Evolutionary conservation across 1,140 invertebrate species (phyloP).

Genomic region (Acyrthosiphon pisum): DNA sequence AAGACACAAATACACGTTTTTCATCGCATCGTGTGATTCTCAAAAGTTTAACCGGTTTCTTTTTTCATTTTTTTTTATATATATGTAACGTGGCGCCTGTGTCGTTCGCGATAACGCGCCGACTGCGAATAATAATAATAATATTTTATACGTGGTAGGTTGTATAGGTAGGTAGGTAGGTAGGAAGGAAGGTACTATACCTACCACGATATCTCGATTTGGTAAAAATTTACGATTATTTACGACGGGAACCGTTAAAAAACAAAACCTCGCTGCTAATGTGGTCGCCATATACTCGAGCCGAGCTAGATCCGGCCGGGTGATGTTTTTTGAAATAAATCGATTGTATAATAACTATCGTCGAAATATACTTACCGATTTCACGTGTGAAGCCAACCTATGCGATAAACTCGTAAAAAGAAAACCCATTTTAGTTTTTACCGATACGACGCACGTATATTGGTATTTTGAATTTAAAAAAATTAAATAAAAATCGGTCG

Average conservation of each 20-base stretch:
- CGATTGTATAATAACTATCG: neutral
- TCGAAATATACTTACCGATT: neutral
- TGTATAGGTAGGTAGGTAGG: neutral
- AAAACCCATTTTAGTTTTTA: neutral
- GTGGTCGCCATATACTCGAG: too few species aligned
- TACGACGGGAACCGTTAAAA: neutral
- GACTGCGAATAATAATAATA: neutral
- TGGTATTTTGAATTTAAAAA: neutral
- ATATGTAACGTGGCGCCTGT: neutral
- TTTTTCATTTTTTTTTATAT: neutral
- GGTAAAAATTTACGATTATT: neutral
- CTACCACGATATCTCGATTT: too few species aligned
- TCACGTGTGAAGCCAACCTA: neutral
- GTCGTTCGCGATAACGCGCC: neutral
- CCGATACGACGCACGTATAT: neutral
- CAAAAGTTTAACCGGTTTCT: conserved; percentile 16
- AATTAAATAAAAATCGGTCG: neutral
- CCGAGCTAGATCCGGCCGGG: neutral
- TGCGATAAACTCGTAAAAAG: neutral
- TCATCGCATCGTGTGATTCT: neutral
- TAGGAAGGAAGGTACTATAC: too few species aligned
- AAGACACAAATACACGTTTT: neutral
- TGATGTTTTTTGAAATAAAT: neutral
- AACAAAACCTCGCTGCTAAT: neutral
- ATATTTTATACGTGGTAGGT: neutral